These are phyloP conservation scores for Uropsilus gracilis DNA, from an alignment of 2,113 vertebrate genomes.

Conservation along the genomic window DNA sequence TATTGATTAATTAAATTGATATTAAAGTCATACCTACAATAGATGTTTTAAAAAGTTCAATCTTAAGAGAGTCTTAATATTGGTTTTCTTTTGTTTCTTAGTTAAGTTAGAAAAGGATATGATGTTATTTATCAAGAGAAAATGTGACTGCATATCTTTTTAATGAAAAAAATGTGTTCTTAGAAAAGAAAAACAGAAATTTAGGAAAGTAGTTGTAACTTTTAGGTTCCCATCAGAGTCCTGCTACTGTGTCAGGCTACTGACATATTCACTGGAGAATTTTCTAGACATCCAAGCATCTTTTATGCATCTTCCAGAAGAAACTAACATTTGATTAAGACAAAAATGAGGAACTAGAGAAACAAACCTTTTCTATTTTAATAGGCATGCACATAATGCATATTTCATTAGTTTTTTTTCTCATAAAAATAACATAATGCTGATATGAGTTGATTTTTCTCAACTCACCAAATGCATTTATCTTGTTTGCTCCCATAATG, in stretches of 20 bases:
- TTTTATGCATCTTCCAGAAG: background rate
- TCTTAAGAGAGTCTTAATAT: conserved; percentile 26
- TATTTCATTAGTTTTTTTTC: background rate
- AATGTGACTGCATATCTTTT: background rate
- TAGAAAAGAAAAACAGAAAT: background rate
- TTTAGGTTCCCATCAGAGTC: background rate
- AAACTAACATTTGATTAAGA: conserved; percentile 43
- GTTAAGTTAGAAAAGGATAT: background rate
- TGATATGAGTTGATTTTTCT: conserved; percentile 59
- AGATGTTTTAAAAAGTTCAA: background rate
- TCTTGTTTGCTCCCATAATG: conserved; percentile 27
- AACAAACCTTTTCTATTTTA: conserved; percentile 22
- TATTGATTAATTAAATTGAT: background rate
- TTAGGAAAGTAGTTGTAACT: background rate
- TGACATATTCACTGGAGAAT: background rate
- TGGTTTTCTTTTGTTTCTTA: conserved; percentile 22
- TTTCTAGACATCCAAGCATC: background rate
- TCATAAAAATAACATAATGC: conserved; percentile 46
- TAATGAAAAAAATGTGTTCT: background rate
- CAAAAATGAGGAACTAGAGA: background rate
- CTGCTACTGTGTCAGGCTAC: background rate
- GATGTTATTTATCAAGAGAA: background rate
- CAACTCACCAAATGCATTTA: conserved; percentile 42
- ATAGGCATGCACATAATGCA: background rate
- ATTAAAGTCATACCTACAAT: background rate